A percentile compares a stretch with the other conserved stretches of the same genome.
phyloP scores from a whole-genome alignment of 2,888 invertebrate genomes.

The Ferrisia virgata region DNA sequence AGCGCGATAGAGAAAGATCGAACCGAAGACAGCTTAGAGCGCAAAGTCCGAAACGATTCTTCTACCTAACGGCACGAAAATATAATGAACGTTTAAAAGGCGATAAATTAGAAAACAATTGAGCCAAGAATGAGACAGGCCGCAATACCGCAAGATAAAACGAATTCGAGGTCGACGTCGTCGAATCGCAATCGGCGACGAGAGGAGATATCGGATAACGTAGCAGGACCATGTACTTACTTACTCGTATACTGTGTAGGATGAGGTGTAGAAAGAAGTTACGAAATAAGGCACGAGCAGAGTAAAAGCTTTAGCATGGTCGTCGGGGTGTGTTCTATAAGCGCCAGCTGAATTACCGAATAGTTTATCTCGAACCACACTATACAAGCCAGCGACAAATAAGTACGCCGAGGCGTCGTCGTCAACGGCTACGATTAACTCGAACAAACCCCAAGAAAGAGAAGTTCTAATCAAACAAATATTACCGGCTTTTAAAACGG shows the following conservation, averaged over 20 bases:
- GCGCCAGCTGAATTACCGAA: conserved; percentile 25
- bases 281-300: background rate
- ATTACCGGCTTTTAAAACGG: conserved; percentile 1
- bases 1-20: background rate
- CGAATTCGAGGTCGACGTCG: background rate
- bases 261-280: no score
- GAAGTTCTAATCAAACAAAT: conserved; percentile 5
- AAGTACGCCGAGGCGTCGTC: background rate
- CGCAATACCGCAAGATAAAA: conserved; percentile 5
- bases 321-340: background rate
- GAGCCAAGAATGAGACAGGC: conserved; percentile 17
- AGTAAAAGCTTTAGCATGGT: background rate
- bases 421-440: background rate
- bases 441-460: conserved; percentile 1
- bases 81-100: conserved; percentile 14
- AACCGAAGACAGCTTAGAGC: background rate
- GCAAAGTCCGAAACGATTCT: background rate
- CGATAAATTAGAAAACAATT: conserved; percentile 17
- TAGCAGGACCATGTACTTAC: background rate
- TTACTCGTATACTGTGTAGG: no score
- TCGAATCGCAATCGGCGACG: background rate
- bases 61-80: conserved; percentile 1
- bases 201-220: background rate
- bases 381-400: background rate
- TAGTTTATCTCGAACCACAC: background rate